Conservation (phyloP, 1,140 invertebrate genomes). For the Tetramorium simillimum region DNA sequence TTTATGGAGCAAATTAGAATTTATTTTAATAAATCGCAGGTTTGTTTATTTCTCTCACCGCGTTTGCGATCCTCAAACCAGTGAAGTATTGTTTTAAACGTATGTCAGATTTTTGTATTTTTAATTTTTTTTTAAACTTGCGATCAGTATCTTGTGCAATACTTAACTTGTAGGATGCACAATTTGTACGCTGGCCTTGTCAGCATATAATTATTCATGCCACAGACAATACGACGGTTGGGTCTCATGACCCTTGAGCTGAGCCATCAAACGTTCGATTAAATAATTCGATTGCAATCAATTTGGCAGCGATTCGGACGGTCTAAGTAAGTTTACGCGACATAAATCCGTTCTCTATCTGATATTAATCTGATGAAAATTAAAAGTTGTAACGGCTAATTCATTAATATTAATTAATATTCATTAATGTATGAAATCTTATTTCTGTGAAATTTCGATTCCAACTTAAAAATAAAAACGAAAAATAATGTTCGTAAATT, state of each 20-base stretch:
- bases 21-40: slow-evolving; percentile 58
- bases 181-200: not conserved
- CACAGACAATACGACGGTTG: slow-evolving; percentile 63
- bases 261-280: slow-evolving; percentile 75
- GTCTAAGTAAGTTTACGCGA: slow-evolving; percentile 12
- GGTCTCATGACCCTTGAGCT: slow-evolving; percentile 76
- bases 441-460: not conserved
- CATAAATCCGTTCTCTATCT: slow-evolving; percentile 4
- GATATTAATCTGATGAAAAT: not conserved
- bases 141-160: not conserved
- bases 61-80: not conserved
- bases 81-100: not conserved
- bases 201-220: slow-evolving; percentile 43
- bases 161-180: not conserved
- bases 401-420: not conserved
- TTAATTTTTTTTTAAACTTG: not conserved
- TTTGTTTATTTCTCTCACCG: slow-evolving; percentile 21
- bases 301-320: slow-evolving; percentile 51
- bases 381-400: not conserved
- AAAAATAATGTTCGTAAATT: not conserved
- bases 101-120: not conserved
- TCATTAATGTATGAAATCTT: not conserved
- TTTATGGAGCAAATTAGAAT: slow-evolving; percentile 67
- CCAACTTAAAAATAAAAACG: not conserved
- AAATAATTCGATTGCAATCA: slow-evolving; percentile 77